A percentile compares a stretch with the other conserved stretches of the same genome.
Evolutionary conservation across 2,113 vertebrate genomes (phyloP).

Genomic region (Cyanoderma ruficeps): DNA sequence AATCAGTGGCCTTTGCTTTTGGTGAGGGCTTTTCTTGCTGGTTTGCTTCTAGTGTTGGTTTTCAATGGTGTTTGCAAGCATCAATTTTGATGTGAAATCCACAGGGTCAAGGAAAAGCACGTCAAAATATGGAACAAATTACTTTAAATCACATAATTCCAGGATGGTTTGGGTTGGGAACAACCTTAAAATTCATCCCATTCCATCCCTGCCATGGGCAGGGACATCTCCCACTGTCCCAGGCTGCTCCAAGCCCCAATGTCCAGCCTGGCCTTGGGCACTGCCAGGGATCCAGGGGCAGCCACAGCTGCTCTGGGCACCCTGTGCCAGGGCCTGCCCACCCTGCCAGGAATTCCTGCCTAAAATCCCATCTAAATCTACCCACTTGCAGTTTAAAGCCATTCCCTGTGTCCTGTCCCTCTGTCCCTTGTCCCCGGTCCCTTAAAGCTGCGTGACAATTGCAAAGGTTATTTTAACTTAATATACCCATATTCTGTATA

Average conservation of each 20-base stretch:
- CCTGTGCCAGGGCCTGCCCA: neutral
- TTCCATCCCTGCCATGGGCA: neutral
- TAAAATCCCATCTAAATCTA: rapidly evolving
- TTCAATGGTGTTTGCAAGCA: neutral
- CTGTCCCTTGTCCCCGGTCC: too few species aligned
- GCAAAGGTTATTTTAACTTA: neutral
- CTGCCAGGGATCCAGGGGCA: neutral
- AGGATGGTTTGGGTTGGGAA: neutral
- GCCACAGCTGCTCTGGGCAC: neutral
- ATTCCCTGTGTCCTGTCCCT: neutral
- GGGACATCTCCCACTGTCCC: neutral
- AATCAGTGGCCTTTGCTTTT: neutral
- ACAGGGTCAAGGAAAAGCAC: neutral
- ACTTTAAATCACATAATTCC: neutral
- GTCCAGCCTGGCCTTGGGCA: neutral
- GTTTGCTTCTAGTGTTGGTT: neutral
- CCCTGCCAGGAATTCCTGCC: neutral
- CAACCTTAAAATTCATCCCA: rapidly evolving
- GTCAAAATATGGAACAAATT: neutral
- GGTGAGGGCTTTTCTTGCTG: neutral
- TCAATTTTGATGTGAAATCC: neutral
- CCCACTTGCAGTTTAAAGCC: neutral
- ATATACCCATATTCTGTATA: neutral
- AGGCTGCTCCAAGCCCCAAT: neutral
- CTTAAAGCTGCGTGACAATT: neutral